Base-by-base conservation (phyloP, 2,113 vertebrate species). In the Neomonachus schauinslandi region DNA sequence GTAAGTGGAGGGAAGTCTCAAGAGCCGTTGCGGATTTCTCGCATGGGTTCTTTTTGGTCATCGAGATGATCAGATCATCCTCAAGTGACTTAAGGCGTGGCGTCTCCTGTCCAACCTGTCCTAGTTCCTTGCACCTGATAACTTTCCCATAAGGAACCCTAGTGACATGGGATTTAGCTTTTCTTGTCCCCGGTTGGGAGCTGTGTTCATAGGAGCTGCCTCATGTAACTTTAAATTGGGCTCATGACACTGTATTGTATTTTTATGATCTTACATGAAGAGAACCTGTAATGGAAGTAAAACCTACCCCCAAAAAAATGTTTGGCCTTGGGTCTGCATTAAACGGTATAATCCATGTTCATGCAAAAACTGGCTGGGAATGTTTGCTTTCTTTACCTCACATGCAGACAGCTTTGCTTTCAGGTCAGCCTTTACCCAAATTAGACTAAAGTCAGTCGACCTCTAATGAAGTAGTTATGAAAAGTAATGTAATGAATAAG, bases 291-390 rank as follows among this genome's bases (percentile, higher is more conserved):
- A 80, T 74, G 39, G 83, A 79, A 89, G 93, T 86, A 57, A 91
- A 69, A 94, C 65, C 97, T 93, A 81, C 87, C 42, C 89, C 92
- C 87, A 33, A 57, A 79, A 67, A 59, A 63, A 55, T 61, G 42
- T 81, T 4, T 13, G 94, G 83, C 77, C 95, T 67, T 94, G 94
- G 80, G 95, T 97, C 96, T 97, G 42, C 95, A 63, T 81, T 97
- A 83, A 97, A 96, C 83, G 86, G 97, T 97, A 51, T 96, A 65
- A 61, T 97, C 98, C 81, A 1, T 85, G 0, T 57, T 71, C 95
- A 12, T 65, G 94, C 91, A 84, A 92, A 97, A 96, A 89, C 4
- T 31, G 31, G n/a, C 97, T 46, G 71, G 31, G 94, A 77, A 76
- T 2, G 51, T 24, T 82, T 71, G 24, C 96, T 88, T 85, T 86